Evolutionary conservation across 2,113 vertebrate species (phyloP).

Genomic region (Heloderma charlesbogerti): DNA sequence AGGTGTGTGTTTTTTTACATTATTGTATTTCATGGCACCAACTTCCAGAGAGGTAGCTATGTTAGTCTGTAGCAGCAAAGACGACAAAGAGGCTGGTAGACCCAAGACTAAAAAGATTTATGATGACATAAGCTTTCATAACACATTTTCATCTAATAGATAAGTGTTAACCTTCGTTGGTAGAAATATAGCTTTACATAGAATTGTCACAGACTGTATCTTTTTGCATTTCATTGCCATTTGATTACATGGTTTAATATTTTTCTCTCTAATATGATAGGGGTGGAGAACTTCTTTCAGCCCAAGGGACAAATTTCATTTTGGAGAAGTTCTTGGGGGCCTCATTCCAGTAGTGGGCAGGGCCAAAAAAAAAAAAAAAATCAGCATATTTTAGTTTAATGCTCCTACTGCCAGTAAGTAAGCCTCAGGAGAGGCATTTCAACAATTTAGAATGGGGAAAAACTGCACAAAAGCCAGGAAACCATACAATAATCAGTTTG

Average conservation of each 20-base stretch:
- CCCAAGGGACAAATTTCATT: too few relatives aligned
- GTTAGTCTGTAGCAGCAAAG: background rate
- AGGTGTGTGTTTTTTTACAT: background rate
- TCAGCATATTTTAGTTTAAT: too few relatives aligned
- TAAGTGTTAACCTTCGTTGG: background rate
- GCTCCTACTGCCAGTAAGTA: too few relatives aligned
- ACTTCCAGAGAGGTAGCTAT: background rate
- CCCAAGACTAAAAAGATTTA: background rate
- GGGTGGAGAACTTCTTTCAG: too few relatives aligned
- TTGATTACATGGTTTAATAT: background rate
- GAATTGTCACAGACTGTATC: background rate
- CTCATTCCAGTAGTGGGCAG: too few relatives aligned
- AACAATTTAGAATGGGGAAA: too few relatives aligned
- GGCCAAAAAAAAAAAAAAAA: too few relatives aligned
- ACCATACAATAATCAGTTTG: too few relatives aligned
- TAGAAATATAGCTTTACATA: background rate
- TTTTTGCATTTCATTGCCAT: background rate
- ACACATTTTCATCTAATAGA: background rate
- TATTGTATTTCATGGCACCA: background rate
- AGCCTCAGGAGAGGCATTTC: too few relatives aligned
- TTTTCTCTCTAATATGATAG: background rate
- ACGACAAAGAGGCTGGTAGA: background rate
- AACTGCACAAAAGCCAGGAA: too few relatives aligned
- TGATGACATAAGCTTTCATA: background rate
- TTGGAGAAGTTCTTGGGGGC: too few relatives aligned